Conservation (phyloP, 2,797 vertebrate genomes). For the Sorex maritimensis region DNA sequence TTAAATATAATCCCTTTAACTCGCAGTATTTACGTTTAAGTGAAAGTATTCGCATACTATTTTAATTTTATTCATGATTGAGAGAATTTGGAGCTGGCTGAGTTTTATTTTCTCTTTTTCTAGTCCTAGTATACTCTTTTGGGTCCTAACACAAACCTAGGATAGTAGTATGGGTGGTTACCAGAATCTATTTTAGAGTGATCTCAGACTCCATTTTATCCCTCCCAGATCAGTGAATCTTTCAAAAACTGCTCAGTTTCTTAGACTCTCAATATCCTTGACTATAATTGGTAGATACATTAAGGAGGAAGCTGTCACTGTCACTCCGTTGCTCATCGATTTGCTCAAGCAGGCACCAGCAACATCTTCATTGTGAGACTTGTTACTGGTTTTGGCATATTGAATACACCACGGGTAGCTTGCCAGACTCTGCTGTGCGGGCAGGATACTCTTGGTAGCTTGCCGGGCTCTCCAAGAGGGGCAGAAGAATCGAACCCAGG, state of each 20-base stretch:
- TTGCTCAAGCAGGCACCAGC: no score
- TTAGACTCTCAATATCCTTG: constrained; percentile 45
- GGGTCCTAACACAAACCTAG: background rate
- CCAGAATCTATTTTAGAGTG: background rate
- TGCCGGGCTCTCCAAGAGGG: no score
- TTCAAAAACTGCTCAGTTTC: constrained; percentile 42
- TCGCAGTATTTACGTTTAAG: constrained; percentile 8
- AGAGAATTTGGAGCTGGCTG: constrained; percentile 15
- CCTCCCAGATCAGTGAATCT: background rate
- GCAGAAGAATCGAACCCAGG: no score
- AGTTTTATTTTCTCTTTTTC: background rate
- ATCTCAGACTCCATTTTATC: background rate
- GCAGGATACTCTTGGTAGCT: no score
- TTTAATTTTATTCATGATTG: constrained; percentile 37
- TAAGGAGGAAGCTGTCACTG: background rate
- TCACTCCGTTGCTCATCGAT: no score
- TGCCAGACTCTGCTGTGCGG: no score
- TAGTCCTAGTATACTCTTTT: constrained; percentile 41
- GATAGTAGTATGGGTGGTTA: background rate
- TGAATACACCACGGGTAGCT: no score
- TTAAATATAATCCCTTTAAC: constrained; percentile 45
- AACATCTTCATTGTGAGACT: no score
- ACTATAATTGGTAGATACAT: background rate
- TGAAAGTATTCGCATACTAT: constrained; percentile 24
- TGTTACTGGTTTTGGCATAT: no score